These are phyloP conservation scores for Phallusia fumigata DNA, from an alignment of 23 tunicate genomes.

Conservation along the genomic window DNA sequence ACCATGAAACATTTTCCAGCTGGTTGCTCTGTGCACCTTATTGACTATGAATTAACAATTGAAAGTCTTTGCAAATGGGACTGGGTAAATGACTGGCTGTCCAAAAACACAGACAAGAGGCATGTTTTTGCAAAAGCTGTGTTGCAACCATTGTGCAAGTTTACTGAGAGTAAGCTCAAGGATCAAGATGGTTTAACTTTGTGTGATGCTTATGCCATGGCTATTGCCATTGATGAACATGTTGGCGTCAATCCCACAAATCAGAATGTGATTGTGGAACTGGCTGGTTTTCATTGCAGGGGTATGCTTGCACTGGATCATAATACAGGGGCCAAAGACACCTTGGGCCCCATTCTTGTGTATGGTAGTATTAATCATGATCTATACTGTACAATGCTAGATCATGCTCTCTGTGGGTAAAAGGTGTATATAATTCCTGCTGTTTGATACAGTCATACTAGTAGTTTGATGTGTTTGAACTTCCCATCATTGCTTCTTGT, in stretches of 20 bases:
- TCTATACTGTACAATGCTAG: not conserved
- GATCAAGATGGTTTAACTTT: constrained; percentile 21
- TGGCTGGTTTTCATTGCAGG: constrained; percentile 46
- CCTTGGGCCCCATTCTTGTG: constrained; percentile 9
- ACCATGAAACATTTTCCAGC: constrained; percentile 25
- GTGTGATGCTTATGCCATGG: constrained; percentile 83
- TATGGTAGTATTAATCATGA: constrained; percentile 29
- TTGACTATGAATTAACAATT: constrained; percentile 37
- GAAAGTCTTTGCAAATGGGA: constrained; percentile 22
- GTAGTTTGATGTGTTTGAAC: no score
- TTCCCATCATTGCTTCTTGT: no score
- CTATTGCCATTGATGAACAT: constrained; percentile 44
- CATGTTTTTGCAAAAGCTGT: constrained; percentile 25
- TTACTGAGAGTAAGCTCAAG: not conserved
- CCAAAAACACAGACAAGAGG: constrained; percentile 5
- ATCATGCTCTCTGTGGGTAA: not conserved
- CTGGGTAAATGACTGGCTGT: constrained; percentile 41
- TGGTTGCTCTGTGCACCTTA: constrained; percentile 32
- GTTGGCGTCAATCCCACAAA: constrained; percentile 20
- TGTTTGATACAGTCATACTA: no score
- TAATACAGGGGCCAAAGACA: not conserved
- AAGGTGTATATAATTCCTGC: not conserved
- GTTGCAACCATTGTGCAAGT: not conserved
- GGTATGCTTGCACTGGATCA: constrained; percentile 39
- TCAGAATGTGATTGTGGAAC: constrained; percentile 26